These are phyloP conservation scores for Eulemur albifrons DNA, from an alignment of 2,797 vertebrate genomes.

Conservation along the genomic window DNA sequence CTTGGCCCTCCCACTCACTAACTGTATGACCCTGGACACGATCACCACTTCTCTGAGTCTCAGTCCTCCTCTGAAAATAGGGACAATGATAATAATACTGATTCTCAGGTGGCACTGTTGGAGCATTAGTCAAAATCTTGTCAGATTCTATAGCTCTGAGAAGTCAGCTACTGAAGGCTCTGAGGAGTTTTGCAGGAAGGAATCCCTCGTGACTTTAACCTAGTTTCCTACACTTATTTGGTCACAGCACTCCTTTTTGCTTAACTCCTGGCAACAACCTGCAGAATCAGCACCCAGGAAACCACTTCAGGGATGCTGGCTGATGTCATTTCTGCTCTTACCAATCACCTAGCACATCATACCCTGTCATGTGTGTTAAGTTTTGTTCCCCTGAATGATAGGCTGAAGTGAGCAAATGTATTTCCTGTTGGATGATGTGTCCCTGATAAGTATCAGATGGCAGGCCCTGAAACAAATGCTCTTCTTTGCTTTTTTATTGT, in stretches of 20 bases:
- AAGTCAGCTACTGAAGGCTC: neutral
- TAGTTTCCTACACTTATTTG: neutral
- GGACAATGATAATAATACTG: neutral
- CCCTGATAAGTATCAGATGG: neutral
- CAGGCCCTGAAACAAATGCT: neutral
- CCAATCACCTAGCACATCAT: neutral
- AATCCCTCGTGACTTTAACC: neutral
- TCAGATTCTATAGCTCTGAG: neutral
- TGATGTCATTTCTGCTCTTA: slow-evolving; percentile 21
- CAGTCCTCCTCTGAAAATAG: slow-evolving; percentile 4
- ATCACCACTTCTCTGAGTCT: neutral
- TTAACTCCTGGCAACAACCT: neutral
- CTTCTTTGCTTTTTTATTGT: neutral
- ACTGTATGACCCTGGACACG: neutral
- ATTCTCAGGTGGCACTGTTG: neutral
- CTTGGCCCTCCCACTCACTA: neutral
- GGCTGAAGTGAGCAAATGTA: neutral
- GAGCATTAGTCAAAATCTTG: neutral
- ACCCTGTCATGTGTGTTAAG: neutral
- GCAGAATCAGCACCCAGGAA: neutral
- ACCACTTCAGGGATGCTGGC: neutral
- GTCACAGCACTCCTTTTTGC: neutral
- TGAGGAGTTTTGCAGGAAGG: neutral
- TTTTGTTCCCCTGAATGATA: neutral
- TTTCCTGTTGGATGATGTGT: neutral